Evolutionary conservation across 1,140 invertebrate species (phyloP), one percentile per base, ranked within the genome.

Genomic region (Pteromalus puparum): DNA sequence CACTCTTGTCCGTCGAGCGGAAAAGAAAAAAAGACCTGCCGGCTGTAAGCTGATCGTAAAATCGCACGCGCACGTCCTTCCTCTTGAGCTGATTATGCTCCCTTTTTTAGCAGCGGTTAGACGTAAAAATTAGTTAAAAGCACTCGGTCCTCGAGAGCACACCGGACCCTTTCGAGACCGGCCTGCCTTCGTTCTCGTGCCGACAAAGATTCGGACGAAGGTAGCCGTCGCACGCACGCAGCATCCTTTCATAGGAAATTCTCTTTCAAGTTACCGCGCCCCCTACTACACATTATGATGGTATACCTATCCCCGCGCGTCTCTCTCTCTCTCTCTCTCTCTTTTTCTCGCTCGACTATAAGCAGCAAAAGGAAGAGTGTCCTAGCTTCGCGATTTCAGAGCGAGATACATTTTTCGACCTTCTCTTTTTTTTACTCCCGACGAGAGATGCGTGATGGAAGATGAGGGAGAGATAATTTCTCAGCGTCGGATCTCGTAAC

Each of bases 211-310:
- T 89, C 85, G 87, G 86, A 88, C 88, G 89, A 89, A 89, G 90
- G 87, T 90, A 88, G 88, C 87, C 88, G 85, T 72, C 80, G 61
- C 61, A 61, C 73, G 38, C 82, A 77, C 28, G 61, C 38, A 30
- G 68, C 67, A 81, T 91, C 91, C 91, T 92, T 92, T 92, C 89
- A 91, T 88, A 89, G 89, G 87, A 92, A 90, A 91, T 87, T 88
- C 87, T 88, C 89, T 92, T 92, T 92, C 85, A 92, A 91, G 86
- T 92, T 79, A 88, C 91, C 91, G 91, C 89, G 89, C 89, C 90
- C 89, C 70, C 77, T 21, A 30, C 21, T 38, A 42, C 53, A 7
- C 53, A 61, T 61, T 61, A 61, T 61, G 18, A 53, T 34, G 38
- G 5, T 61, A 61, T 61, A 61, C 53, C 53, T 61, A 61, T 34